A percentile compares a stretch with the other conserved stretches of the same genome.
Evolutionary conservation across 2,797 vertebrate species (phyloP).

Genomic region (Lacerta viridis): DNA sequence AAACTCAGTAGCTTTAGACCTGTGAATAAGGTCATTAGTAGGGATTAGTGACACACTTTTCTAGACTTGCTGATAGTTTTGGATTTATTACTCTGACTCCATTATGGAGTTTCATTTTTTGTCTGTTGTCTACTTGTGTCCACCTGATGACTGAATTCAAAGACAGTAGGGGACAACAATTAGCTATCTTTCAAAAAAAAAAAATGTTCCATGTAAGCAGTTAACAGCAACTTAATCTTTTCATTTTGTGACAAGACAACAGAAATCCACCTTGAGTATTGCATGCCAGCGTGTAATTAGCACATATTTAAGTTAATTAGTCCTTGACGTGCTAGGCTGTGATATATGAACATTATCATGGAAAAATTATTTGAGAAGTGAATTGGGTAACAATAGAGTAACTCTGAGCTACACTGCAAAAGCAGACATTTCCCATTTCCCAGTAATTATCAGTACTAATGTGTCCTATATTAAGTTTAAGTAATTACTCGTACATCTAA

Average conservation of each 20-base stretch:
- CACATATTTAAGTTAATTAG: slow-evolving; percentile 5
- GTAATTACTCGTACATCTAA: slow-evolving; percentile 31
- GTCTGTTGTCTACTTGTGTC: not conserved
- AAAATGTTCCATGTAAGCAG: not conserved
- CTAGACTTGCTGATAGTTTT: slow-evolving; percentile 31
- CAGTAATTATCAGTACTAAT: slow-evolving; percentile 37
- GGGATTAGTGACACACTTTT: not conserved
- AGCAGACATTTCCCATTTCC: not conserved
- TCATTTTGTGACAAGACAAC: slow-evolving; percentile 31
- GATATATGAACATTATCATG: not conserved
- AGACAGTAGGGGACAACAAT: slow-evolving; percentile 5
- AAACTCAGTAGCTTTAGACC: not conserved
- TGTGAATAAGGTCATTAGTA: not conserved
- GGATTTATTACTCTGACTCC: slow-evolving; percentile 35
- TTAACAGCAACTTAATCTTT: slow-evolving; percentile 11
- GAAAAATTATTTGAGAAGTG: slow-evolving; percentile 29
- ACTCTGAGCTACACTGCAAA: slow-evolving; percentile 28
- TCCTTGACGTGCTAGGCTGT: not conserved
- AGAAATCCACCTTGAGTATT: slow-evolving; percentile 37
- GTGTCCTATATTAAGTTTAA: slow-evolving; percentile 17
- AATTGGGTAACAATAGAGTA: slow-evolving; percentile 21
- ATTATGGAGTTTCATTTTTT: slow-evolving; percentile 4
- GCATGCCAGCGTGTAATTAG: not conserved
- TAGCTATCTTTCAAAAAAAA: slow-evolving; percentile 37
- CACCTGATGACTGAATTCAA: slow-evolving; percentile 3